phyloP scores from a whole-genome alignment of 2,888 invertebrate genomes.

The Meghimatium bilineatum region DNA sequence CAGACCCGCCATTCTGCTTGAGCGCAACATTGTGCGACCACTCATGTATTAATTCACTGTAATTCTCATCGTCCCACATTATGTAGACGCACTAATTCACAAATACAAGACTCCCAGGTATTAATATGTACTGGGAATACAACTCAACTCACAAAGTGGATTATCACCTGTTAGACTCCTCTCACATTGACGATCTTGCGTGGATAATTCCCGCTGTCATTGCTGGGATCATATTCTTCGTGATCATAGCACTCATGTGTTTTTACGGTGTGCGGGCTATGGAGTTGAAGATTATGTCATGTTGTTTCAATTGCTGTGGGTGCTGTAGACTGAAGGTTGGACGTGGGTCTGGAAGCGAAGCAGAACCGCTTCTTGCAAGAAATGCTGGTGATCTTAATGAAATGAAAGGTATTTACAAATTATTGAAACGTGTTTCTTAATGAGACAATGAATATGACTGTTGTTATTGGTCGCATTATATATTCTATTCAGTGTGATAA shows the following conservation, averaged over 20 bases:
- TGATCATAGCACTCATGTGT: conserved; percentile 3
- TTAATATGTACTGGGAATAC: neutral
- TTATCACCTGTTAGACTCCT: neutral
- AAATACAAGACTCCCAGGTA: neutral
- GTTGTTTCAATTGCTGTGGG: conserved; percentile 8
- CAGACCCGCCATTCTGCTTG: neutral
- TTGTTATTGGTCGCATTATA: too few relatives aligned
- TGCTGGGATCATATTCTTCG: neutral
- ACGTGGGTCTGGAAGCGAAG: neutral
- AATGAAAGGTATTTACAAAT: conserved; percentile 1
- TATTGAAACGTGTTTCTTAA: too few relatives aligned
- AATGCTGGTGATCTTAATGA: neutral
- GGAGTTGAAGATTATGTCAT: conserved; percentile 18
- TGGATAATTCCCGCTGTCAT: conserved; percentile 38
- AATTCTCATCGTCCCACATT: too few relatives aligned
- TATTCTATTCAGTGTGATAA: too few relatives aligned
- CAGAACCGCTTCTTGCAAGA: neutral
- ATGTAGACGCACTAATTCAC: too few relatives aligned
- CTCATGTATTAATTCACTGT: neutral
- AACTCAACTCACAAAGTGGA: neutral
- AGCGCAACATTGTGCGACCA: neutral
- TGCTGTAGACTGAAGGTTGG: neutral
- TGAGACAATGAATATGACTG: too few relatives aligned
- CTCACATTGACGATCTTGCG: conserved; percentile 16
- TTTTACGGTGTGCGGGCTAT: conserved; percentile 29